These are phyloP conservation scores for Vulpes vulpes DNA, from an alignment of 2,113 vertebrate species.

Conservation along the genomic window DNA sequence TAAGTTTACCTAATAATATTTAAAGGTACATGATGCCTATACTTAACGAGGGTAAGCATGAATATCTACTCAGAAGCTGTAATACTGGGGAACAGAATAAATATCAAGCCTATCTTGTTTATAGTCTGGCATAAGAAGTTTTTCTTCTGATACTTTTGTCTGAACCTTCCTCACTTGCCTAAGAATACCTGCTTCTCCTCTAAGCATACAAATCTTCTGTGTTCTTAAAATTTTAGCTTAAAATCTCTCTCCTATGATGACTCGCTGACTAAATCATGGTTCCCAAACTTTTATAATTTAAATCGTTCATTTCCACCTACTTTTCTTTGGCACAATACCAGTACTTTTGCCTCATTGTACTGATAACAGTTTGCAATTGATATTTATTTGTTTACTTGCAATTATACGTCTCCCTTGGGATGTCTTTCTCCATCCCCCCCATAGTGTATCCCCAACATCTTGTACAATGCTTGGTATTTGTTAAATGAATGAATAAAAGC, in stretches of 20 bases:
- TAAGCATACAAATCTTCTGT: background rate
- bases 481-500: background rate
- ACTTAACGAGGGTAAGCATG: background rate
- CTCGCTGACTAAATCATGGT: background rate
- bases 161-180: background rate
- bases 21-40: conserved; percentile 46
- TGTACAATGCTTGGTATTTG: background rate
- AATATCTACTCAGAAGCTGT: background rate
- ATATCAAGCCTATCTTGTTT: conserved; percentile 38
- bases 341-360: background rate
- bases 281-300: conserved; percentile 12
- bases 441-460: background rate
- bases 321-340: background rate
- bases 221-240: conserved; percentile 18
- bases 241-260: background rate
- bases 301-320: background rate
- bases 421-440: background rate
- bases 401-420: background rate
- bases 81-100: conserved; percentile 4
- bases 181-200: background rate
- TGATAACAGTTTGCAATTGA: background rate
- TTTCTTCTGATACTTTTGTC: conserved; percentile 38
- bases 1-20: conserved; percentile 48
- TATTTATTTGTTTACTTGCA: background rate
- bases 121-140: background rate